phyloP scores from a whole-genome alignment of 2,113 vertebrate genomes.

The Emydura subglobosa region DNA sequence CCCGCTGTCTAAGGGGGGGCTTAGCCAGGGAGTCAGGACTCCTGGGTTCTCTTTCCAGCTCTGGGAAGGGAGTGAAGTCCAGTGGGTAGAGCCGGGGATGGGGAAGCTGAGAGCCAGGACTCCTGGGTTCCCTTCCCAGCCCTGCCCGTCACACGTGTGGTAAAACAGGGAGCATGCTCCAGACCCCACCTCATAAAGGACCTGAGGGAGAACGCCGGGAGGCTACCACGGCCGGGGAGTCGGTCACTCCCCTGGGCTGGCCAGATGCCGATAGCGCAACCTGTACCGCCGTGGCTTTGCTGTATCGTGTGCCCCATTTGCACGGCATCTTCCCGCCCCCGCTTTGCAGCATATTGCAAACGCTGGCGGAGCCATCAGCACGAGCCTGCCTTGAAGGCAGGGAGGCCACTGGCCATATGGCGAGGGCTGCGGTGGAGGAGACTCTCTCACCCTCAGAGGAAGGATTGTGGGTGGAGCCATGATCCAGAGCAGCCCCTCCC shows the following conservation, averaged over 20 bases:
- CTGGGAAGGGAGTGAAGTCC: too few relatives aligned
- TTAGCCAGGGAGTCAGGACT: background rate
- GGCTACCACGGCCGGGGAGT: background rate
- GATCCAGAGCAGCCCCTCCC: background rate
- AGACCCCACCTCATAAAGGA: background rate
- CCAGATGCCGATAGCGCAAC: too few relatives aligned
- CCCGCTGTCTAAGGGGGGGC: background rate
- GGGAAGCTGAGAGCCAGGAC: too few relatives aligned
- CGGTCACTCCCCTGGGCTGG: background rate
- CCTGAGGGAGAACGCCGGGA: background rate
- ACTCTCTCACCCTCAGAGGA: background rate
- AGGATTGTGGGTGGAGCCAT: background rate
- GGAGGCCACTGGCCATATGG: background rate
- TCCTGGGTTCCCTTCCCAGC: too few relatives aligned
- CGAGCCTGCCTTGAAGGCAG: background rate
- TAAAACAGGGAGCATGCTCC: background rate
- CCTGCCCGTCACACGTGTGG: background rate
- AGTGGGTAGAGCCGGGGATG: too few relatives aligned
- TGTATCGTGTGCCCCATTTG: background rate
- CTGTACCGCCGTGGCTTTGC: background rate
- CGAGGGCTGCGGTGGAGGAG: background rate
- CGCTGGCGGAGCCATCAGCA: background rate
- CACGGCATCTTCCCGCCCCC: background rate
- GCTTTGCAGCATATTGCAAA: background rate
- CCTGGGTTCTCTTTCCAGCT: too few relatives aligned